These are phyloP conservation scores for Barnardius zonarius DNA, from an alignment of 2,113 vertebrate genomes.

Conservation along the genomic window DNA sequence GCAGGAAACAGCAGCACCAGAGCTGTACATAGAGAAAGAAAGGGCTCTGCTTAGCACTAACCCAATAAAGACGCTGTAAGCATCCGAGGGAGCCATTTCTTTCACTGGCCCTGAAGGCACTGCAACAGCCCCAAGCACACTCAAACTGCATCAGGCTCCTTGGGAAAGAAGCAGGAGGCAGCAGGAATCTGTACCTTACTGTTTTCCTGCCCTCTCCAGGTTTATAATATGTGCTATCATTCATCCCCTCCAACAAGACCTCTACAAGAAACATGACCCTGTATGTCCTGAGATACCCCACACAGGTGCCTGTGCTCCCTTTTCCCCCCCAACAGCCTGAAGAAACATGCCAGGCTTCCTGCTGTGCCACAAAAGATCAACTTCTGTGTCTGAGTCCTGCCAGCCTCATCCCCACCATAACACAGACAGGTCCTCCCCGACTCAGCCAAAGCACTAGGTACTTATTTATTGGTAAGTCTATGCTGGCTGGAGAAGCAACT, in stretches of 20 bases:
- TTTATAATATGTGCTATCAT: neutral
- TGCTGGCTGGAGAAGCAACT: neutral
- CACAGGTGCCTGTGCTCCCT: neutral
- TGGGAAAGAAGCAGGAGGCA: neutral
- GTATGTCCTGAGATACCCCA: neutral
- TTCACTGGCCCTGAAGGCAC: neutral
- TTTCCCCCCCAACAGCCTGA: neutral
- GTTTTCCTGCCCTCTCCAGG: neutral
- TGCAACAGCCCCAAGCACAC: neutral
- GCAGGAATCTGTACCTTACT: neutral
- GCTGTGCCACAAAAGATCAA: too few species aligned
- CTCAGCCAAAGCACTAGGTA: neutral
- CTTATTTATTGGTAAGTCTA: neutral
- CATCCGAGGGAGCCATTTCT: fast-evolving
- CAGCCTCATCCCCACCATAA: fast-evolving
- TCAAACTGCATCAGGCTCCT: neutral
- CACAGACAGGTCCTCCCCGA: neutral
- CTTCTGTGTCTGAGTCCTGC: neutral
- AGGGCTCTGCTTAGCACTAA: neutral
- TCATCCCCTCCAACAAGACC: neutral
- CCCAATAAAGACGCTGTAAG: neutral
- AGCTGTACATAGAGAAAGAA: fast-evolving
- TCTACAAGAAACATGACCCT: fast-evolving
- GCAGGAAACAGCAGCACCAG: neutral
- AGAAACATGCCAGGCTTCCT: neutral